These are phyloP conservation scores for Metridium senile DNA, from an alignment of 92 coral and sea anemone genomes.

Conservation along the genomic window DNA sequence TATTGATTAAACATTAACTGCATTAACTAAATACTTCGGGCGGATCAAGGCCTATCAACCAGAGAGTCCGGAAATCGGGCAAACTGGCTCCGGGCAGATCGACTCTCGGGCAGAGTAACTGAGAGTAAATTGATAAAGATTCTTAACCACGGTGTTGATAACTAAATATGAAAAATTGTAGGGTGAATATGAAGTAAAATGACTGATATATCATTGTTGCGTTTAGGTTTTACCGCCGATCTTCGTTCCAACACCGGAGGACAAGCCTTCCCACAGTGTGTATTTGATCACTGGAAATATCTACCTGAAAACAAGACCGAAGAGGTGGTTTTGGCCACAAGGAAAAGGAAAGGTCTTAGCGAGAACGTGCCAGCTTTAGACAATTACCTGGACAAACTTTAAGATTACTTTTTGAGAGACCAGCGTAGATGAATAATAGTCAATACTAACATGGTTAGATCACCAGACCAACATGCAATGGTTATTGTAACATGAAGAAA, in stretches of 20 bases:
- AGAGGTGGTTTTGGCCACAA: constrained; percentile 41
- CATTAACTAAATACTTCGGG: too few species aligned
- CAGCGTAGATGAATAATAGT: not conserved
- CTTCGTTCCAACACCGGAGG: constrained; percentile 98
- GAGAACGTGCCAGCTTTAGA: constrained; percentile 83
- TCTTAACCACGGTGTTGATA: not conserved
- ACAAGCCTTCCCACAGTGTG: constrained; percentile 99
- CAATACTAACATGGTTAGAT: not conserved
- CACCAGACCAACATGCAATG: constrained; percentile 10
- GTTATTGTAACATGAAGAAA: constrained; percentile 27
- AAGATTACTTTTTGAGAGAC: constrained; percentile 8
- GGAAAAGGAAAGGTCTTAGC: constrained; percentile 86
- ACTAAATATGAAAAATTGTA: not conserved
- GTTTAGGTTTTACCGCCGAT: constrained; percentile 91
- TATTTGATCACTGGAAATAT: constrained; percentile 89
- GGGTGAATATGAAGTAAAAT: not conserved
- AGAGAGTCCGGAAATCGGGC: too few species aligned
- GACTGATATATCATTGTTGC: not conserved
- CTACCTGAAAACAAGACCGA: constrained; percentile 74
- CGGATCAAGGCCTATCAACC: too few species aligned
- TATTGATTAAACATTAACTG: too few species aligned
- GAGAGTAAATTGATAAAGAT: too few species aligned
- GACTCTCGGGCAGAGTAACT: too few species aligned
- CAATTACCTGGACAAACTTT: constrained; percentile 89
- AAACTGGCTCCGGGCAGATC: too few species aligned